Evolutionary conservation across 2,797 vertebrate species (phyloP).

Genomic region (Lacerta viridis): DNA sequence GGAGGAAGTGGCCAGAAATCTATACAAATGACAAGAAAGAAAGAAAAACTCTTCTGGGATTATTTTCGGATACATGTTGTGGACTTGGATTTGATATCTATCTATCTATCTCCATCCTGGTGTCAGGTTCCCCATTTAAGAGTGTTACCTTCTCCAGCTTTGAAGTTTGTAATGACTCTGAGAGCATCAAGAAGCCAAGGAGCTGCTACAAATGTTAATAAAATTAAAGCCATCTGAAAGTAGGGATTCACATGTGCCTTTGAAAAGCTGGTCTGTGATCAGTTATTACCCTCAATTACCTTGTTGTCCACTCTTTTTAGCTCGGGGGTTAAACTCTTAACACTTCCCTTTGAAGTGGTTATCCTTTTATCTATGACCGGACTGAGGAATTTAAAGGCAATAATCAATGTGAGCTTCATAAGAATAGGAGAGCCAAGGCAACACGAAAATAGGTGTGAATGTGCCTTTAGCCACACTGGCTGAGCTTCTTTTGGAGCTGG

Average conservation of each 20-base stretch:
- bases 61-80: neutral
- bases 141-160: constrained; percentile 81
- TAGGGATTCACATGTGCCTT: constrained; percentile 84
- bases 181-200: constrained; percentile 82
- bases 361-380: constrained; percentile 99
- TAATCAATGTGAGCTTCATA: constrained; percentile 92
- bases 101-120: constrained; percentile 36
- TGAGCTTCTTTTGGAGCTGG: constrained; percentile 49
- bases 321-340: constrained; percentile 97
- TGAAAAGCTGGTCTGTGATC: constrained; percentile 89
- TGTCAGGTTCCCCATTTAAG: constrained; percentile 75
- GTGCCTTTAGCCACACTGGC: constrained; percentile 76
- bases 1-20: too few relatives aligned
- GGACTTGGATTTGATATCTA: constrained; percentile 2
- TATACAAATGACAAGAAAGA: neutral
- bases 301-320: constrained; percentile 93
- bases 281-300: constrained; percentile 97
- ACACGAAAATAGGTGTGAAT: constrained; percentile 88
- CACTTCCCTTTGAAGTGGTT: constrained; percentile 97
- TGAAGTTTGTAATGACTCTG: constrained; percentile 82
- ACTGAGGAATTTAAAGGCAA: constrained; percentile 96
- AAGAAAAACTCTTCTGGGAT: neutral
- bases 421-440: constrained; percentile 89
- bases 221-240: constrained; percentile 95
- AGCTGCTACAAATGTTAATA: constrained; percentile 96